Conservation (phyloP, 1,140 invertebrate genomes). For the Metaphire vulgaris region DNA sequence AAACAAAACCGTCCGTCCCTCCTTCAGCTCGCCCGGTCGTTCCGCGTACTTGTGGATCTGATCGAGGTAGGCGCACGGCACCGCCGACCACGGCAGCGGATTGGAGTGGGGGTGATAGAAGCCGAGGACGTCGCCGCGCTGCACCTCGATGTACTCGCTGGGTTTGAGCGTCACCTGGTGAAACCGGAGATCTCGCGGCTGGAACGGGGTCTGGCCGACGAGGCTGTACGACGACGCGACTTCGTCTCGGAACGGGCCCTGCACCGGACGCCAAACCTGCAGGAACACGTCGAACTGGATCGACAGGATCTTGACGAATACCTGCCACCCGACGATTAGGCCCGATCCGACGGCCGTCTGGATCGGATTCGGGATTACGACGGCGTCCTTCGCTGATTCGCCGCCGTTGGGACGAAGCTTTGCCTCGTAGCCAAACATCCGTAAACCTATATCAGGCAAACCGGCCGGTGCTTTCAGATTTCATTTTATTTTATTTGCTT, state of each 20-base stretch:
- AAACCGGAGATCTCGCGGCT: slow-evolving; percentile 23
- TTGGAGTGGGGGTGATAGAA: slow-evolving; percentile 26
- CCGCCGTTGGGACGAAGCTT: slow-evolving; percentile 20
- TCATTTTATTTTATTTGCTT: too few species aligned
- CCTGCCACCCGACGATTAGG: slow-evolving; percentile 23
- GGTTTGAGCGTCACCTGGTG: neutral
- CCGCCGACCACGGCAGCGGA: slow-evolving; percentile 21
- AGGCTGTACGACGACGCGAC: slow-evolving; percentile 17
- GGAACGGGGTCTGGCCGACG: slow-evolving; percentile 25
- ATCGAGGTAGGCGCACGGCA: slow-evolving; percentile 26
- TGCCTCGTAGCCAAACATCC: slow-evolving; percentile 21
- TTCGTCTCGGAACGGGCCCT: neutral
- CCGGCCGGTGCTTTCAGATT: too few species aligned
- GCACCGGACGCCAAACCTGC: slow-evolving; percentile 10
- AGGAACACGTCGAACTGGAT: slow-evolving; percentile 14
- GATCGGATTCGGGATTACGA: slow-evolving; percentile 24
- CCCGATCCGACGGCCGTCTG: slow-evolving; percentile 20
- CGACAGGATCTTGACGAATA: slow-evolving; percentile 28
- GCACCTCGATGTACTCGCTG: slow-evolving; percentile 9
- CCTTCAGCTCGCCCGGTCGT: neutral
- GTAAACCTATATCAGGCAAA: too few species aligned
- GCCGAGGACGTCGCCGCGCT: slow-evolving; percentile 25
- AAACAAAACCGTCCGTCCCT: neutral
- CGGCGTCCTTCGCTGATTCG: neutral
- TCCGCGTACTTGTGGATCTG: slow-evolving; percentile 9